phyloP scores from a whole-genome alignment of 2,113 vertebrate species.

The Mesembrinibis cayennensis region DNA sequence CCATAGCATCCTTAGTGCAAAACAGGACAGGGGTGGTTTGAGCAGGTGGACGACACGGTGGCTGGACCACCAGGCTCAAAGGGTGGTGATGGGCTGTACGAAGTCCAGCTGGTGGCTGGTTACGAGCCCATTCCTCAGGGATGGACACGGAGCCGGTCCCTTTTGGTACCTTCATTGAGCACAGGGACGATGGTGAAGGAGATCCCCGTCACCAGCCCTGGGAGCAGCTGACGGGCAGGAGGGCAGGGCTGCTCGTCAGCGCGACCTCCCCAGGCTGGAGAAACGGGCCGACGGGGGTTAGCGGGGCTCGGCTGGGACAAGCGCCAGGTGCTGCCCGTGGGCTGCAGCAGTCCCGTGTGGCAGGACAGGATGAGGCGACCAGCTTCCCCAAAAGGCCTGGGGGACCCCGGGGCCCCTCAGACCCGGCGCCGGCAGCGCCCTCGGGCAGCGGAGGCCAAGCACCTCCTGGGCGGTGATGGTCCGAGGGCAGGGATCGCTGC shows the following conservation, averaged over 20 bases:
- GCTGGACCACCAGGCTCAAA: not conserved
- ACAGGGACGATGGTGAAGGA: rapidly evolving
- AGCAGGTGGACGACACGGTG: rapidly evolving
- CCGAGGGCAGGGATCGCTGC: not conserved
- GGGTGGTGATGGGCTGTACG: rapidly evolving
- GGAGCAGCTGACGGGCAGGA: not conserved
- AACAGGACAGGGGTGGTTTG: not conserved
- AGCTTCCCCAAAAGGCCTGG: not conserved
- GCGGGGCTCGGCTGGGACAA: not conserved
- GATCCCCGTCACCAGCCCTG: not conserved
- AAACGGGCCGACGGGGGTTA: not conserved
- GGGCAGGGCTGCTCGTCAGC: not conserved
- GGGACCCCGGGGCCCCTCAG: not conserved
- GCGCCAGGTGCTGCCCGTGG: not conserved
- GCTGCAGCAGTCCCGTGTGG: not conserved
- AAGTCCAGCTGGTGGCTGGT: not conserved
- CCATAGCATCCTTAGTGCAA: not conserved
- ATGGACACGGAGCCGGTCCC: rapidly evolving
- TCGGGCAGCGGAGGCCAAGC: rapidly evolving
- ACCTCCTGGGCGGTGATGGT: rapidly evolving
- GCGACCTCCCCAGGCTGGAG: not conserved
- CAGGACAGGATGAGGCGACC: not conserved
- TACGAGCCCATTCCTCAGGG: not conserved
- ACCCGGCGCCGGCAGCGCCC: not conserved
- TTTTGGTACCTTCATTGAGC: not conserved